Evolutionary conservation across 2,797 vertebrate genomes (phyloP), one percentile per base, ranked within the genome.

Genomic region (Platyrinchus mystaceus): DNA sequence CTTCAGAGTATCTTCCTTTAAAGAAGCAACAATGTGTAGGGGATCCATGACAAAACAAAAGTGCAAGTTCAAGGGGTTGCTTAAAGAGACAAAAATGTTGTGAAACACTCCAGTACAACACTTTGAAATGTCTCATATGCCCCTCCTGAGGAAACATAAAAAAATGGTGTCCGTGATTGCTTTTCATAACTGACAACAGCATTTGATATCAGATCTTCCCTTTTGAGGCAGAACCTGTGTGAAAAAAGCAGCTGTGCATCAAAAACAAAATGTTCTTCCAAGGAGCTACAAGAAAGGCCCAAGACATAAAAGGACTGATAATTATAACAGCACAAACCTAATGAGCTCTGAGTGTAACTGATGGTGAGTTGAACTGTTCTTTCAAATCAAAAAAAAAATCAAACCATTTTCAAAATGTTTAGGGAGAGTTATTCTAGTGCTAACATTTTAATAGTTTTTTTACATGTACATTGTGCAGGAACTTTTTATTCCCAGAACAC

Each of bases 301-400:
- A 63, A 70, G 63, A 95, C 89, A 96, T 95, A 77, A 97, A 97
- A 96, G 50, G 69, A 83, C 60, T 91, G 85, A 92, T 95, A 96
- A 96, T 94, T 96, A 93, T 66, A 93, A 68, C 77, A 93, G 71
- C 71, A 84, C 39, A 93, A 78, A 80, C 50, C 80, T 86, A 95
- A 96, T 76, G 79, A 94, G 89, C 86, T 92, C 59, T 53, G 47
- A 84, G 41, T 92, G 39, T 50, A 87, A 89, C 27, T 93, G 91
- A 90, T 76, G 91, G 77, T 47, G 49, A 94, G 78, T 53, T 91
- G 83, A 96, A 89, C 68, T 81, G n/a, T 68, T 86, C 74, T 87
- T 94, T 92, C 76, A 93, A 93, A 93, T 62, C 1, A 75, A 83
- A 89, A 78, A 75, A 83, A 89, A 78, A 91, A 77, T 20, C 49